These are phyloP conservation scores for Anolis apletophallus DNA, from an alignment of 2,797 vertebrate species.

Conservation along the genomic window DNA sequence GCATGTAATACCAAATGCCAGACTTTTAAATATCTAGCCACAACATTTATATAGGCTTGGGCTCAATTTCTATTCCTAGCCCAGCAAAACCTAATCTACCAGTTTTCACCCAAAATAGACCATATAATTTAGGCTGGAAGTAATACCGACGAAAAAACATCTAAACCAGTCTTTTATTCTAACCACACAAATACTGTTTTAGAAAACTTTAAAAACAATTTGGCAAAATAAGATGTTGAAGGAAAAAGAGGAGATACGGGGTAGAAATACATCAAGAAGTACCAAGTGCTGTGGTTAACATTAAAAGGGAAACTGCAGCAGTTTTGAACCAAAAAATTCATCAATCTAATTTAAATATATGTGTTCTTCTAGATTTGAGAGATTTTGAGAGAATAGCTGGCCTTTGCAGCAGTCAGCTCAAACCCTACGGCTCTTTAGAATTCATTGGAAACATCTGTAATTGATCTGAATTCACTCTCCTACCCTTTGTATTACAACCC, in stretches of 20 bases:
- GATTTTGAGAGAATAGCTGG: conserved; percentile 32
- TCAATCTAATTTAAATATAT: conserved; percentile 8
- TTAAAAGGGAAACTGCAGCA: conserved; percentile 42
- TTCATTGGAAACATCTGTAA: background rate
- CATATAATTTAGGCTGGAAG: conserved; percentile 26
- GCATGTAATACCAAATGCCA: background rate
- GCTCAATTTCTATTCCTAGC: conserved; percentile 20
- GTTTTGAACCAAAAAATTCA: conserved; percentile 37
- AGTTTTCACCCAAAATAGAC: conserved; percentile 6
- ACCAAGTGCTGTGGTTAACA: conserved; percentile 31
- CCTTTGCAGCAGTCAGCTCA: conserved; percentile 6
- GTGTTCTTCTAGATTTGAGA: conserved; percentile 36
- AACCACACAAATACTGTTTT: background rate
- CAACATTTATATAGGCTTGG: background rate
- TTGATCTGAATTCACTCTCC: background rate
- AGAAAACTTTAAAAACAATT: background rate
- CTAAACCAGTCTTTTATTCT: background rate
- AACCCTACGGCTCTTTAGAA: background rate
- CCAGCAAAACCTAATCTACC: background rate
- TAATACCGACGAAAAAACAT: background rate
- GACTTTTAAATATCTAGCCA: background rate
- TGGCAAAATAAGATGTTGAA: background rate
- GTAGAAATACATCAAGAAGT: background rate
- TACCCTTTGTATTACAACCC: background rate
- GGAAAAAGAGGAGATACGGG: background rate